Conservation (phyloP, 2,113 vertebrate genomes). For the Malurus melanocephalus region DNA sequence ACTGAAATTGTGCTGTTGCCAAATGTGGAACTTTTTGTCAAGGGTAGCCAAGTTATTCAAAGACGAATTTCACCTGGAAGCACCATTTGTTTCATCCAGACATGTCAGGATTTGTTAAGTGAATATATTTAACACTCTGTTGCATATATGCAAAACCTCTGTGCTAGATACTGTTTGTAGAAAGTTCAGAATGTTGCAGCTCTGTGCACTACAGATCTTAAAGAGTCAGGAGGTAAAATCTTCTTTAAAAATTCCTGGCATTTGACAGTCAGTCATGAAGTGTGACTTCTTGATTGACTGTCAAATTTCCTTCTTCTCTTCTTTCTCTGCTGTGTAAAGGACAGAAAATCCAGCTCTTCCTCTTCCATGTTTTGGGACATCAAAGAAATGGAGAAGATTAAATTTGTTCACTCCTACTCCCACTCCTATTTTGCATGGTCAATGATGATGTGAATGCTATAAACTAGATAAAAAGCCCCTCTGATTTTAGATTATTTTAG, state of each 20-base stretch:
- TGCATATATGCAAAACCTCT: not conserved
- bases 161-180: rapidly evolving
- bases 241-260: not conserved
- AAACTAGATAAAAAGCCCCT: not conserved
- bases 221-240: not conserved
- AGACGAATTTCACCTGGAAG: not conserved
- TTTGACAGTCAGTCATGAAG: not conserved
- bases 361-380: not conserved
- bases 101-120: not conserved
- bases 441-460: not conserved
- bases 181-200: not conserved
- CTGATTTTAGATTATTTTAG: not conserved
- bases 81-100: not conserved
- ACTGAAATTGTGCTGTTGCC: not conserved
- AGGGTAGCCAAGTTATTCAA: not conserved
- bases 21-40: not conserved
- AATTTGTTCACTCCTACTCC: not conserved
- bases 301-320: not conserved
- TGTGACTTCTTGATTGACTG: rapidly evolving
- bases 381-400: not conserved
- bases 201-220: not conserved
- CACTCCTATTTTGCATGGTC: not conserved
- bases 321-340: not conserved
- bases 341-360: not conserved
- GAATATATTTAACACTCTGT: not conserved